Base-by-base conservation (phyloP, 2,797 vertebrate genomes). In the Coreius guichenoti region DNA sequence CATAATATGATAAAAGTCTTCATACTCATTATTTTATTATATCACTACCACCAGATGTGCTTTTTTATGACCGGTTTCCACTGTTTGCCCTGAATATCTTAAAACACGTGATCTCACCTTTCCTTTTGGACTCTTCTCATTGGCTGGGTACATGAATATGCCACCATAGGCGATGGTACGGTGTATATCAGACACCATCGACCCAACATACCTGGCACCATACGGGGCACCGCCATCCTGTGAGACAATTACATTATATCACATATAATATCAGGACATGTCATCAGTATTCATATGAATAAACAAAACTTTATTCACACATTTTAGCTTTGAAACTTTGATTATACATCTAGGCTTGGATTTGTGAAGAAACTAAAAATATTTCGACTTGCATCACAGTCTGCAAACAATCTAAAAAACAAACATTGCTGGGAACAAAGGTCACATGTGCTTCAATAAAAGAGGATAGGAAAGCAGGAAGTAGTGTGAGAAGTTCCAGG, bases 111-210 rank as follows among this genome's bases (percentile, higher is more conserved):
- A 69, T 31, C 86, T 33, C 49, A 98, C 97, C 97, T 99, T 99
- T 94, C 98, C 98, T 88, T 99, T 98, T 6, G 98, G 98, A 87
- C 94, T 99, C 92, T 99, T 99, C 94, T 98, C 95, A 82, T 98
- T 99, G 87, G 97, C 98, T 12, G 98, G 98, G 90, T 99, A 99
- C 96, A 99, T 91, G 94, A 99, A 99, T 92, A 99, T 99, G 19
- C 98, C 98, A 75, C 98, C 98, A 29, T 99, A 99, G 82, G 97
- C 95, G 81, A 99, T 89, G 26, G 98, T 99, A 31, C 97, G 97
- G 87, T 99, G 98, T 86, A 99, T 89, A 29, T 99, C 98, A 29
- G 98, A 97, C 29, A 99, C 98, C 98, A 99, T 99, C 6, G 98
- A 99, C 36, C 98, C 98, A 80, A 99, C 97, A 0, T 99, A 99